Percentiles rank a stretch among this genome's conserved stretches.
Conservation (phyloP, 2,888 invertebrate species). For the Adineta ricciae region DNA sequence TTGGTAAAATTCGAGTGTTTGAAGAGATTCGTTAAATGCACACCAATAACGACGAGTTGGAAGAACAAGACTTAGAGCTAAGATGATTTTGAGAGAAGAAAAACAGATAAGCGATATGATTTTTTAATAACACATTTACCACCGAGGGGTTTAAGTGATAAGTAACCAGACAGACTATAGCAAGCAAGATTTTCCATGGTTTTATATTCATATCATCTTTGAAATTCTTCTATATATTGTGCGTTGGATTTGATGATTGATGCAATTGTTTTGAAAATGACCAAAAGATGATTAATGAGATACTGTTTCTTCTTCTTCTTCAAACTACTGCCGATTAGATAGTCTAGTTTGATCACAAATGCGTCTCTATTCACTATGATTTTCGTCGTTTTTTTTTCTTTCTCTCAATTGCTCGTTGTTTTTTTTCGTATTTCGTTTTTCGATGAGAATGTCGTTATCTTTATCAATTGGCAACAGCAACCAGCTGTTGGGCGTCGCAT, state of each 20-base stretch:
- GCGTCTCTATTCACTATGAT: background rate
- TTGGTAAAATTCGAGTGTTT: constrained; percentile 5
- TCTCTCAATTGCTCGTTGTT: background rate
- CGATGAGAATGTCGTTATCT: background rate
- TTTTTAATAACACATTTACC: background rate
- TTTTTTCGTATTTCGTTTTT: constrained; percentile 1
- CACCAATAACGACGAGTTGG: constrained; percentile 6
- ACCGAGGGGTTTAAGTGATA: background rate
- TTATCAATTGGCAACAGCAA: constrained; percentile 3
- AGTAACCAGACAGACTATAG: background rate
- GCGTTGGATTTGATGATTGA: too few relatives aligned
- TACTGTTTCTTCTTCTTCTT: background rate
- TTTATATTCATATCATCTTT: background rate
- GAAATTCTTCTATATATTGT: background rate
- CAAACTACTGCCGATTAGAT: background rate
- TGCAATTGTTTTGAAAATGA: background rate
- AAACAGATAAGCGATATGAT: background rate
- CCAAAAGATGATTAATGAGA: background rate
- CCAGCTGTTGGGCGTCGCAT: background rate
- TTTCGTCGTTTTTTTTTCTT: background rate
- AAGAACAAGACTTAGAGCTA: constrained; percentile 5
- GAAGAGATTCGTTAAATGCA: constrained; percentile 1
- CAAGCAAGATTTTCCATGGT: background rate
- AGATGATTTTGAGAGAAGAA: background rate
- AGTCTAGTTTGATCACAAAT: background rate